Conservation (phyloP, 1,140 invertebrate species). For the Anagrus nilaparvatae region DNA sequence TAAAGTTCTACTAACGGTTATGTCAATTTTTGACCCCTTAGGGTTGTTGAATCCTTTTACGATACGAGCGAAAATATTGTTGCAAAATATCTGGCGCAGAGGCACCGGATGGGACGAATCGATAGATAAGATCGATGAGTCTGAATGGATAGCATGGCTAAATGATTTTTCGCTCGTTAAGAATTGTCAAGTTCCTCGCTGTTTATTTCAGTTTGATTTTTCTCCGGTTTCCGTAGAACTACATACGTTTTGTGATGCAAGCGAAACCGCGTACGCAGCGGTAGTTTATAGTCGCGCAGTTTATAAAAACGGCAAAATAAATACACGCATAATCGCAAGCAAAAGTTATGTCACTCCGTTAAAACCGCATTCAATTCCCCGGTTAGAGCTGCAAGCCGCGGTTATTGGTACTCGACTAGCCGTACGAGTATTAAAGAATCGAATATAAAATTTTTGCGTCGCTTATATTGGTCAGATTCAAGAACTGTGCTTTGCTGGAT, state of each 20-base stretch:
- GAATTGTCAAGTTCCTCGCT: background rate
- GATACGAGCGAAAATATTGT: slow-evolving; percentile 28
- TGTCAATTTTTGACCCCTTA: slow-evolving; percentile 31
- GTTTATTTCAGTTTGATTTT: background rate
- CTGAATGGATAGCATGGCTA: background rate
- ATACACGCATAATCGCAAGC: background rate
- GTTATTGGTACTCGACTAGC: background rate
- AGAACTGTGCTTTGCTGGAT: slow-evolving; percentile 4
- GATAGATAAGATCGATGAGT: background rate
- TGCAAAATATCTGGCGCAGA: slow-evolving; percentile 29
- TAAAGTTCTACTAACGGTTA: no score
- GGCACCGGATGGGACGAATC: slow-evolving; percentile 11
- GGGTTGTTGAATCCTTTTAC: slow-evolving; percentile 29
- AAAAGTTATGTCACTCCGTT: slow-evolving; percentile 1
- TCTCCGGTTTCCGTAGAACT: background rate
- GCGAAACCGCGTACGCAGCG: background rate
- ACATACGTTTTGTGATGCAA: background rate
- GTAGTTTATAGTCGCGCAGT: slow-evolving; percentile 1
- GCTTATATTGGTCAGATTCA: slow-evolving; percentile 4
- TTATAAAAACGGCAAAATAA: background rate
- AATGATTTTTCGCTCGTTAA: background rate
- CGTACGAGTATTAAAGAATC: background rate
- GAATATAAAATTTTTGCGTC: background rate
- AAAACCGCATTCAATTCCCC: no score
- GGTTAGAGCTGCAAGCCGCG: no score